Evolutionary conservation across 2,888 invertebrate genomes (phyloP).

Genomic region (Agrotis puta): DNA sequence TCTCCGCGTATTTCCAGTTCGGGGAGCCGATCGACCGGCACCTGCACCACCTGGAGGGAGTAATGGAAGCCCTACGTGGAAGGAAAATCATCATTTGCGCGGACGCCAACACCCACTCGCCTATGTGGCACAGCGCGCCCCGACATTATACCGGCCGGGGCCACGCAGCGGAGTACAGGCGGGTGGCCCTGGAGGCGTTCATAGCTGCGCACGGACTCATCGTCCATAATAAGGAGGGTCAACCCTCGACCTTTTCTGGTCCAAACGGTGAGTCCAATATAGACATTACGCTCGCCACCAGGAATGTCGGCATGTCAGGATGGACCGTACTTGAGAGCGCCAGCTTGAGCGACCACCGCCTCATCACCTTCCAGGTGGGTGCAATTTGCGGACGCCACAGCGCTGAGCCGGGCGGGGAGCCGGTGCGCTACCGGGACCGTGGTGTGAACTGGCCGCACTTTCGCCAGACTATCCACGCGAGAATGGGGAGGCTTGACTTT

Average conservation of each 20-base stretch:
- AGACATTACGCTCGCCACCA: slow-evolving; percentile 54
- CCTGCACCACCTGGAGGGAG: slow-evolving; percentile 45
- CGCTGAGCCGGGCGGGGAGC: neutral
- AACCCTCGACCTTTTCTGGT: slow-evolving; percentile 41
- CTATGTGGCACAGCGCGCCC: slow-evolving; percentile 57
- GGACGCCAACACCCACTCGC: slow-evolving; percentile 67
- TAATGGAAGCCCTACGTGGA: slow-evolving; percentile 37
- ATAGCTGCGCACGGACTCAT: neutral
- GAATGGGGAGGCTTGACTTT: slow-evolving; percentile 4
- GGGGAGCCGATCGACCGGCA: neutral
- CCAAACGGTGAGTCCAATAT: slow-evolving; percentile 61
- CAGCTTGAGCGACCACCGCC: slow-evolving; percentile 54
- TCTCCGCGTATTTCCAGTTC: slow-evolving; percentile 30
- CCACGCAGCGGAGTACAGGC: neutral
- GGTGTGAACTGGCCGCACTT: slow-evolving; percentile 25
- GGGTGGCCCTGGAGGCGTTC: neutral
- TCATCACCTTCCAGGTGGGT: slow-evolving; percentile 36
- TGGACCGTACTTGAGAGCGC: slow-evolving; percentile 27
- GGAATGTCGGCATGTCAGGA: neutral
- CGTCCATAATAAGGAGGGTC: slow-evolving; percentile 4
- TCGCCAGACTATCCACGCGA: neutral
- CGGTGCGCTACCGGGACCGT: slow-evolving; percentile 17
- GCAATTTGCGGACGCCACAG: rapidly evolving
- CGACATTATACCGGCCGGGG: slow-evolving; percentile 59
- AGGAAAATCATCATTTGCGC: slow-evolving; percentile 33